These are phyloP conservation scores for Cancer borealis DNA, from an alignment of 2,888 invertebrate species.

Conservation along the genomic window DNA sequence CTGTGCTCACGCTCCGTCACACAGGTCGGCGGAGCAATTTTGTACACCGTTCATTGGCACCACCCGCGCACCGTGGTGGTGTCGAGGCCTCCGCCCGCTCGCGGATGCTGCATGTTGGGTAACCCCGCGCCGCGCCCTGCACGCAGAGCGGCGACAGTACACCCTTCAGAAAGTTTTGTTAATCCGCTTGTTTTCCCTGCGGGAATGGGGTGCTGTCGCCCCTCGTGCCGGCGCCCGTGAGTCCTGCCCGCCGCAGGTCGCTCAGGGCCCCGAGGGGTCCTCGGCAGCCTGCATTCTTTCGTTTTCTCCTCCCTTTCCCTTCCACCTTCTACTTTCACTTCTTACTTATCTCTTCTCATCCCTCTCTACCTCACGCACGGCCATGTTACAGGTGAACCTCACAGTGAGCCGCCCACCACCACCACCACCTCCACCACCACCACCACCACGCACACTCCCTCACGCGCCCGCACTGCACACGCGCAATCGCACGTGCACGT, in stretches of 20 bases:
- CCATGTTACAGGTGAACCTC: constrained; percentile 67
- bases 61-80: neutral
- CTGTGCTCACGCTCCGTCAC: constrained; percentile 12
- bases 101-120: constrained; percentile 23
- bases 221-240: constrained; percentile 31
- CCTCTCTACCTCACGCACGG: constrained; percentile 57
- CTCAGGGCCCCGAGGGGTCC: neutral
- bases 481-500: constrained; percentile 66
- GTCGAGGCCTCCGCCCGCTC: constrained; percentile 4
- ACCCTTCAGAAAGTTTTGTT: neutral
- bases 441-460: constrained; percentile 61
- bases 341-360: neutral
- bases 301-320: neutral
- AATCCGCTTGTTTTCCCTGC: neutral
- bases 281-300: neutral
- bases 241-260: neutral
- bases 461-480: constrained; percentile 65
- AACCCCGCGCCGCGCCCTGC: constrained; percentile 32
- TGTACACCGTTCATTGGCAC: neutral
- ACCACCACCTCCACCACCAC: constrained; percentile 39
- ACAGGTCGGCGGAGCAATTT: neutral
- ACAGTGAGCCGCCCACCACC: constrained; percentile 64
- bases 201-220: constrained; percentile 18
- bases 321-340: neutral
- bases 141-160: neutral